Base-by-base conservation (phyloP, 2,113 vertebrate species). In the Brachyhypopomus occidentalis region DNA sequence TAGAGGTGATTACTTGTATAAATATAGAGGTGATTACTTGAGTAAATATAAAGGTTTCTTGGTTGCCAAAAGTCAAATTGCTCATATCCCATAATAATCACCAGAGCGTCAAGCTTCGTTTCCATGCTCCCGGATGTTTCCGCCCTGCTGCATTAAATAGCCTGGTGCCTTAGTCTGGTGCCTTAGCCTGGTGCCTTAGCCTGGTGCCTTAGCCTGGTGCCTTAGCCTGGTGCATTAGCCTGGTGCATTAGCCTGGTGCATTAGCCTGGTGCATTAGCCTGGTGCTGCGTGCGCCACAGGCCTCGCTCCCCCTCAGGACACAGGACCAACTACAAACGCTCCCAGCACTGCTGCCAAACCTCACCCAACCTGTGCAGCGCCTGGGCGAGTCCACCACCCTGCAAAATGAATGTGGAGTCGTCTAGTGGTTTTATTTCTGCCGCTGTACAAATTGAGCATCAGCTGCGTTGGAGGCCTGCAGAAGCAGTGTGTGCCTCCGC, bases 381-480 rank as follows among this genome's bases (percentile, higher is more conserved):
- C 34, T 36, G 0, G 22, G 23, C 17, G 17, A 64, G 63, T 36
- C 38, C 41, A 30, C 5, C 25, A 4, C 23, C 0, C 60, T 48
- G 22, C 9, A 27, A 14, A 63, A 48, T 9, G 12, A 56, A 78
- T 58, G 22, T 38, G 5, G 11, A 58, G 14, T 8, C 19, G n/a
- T 9, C 16, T 7, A 12, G 19, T 41, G 55, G 63, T 55, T 69
- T 78, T 70, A 55, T 70, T 58, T 52, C 36, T 22, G 5, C 9
- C 45, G 14, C 45, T 67, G 20, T 67, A 67, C 23, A 66, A 78
- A 38, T 58, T n/a, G 20, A 69, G 48, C 20, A 17, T 78, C 64
- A 36, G 27, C n/a, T 38, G 5, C 2, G 23, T 48, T 52, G 48
- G 48, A 23, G 48, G 34, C 48, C 63, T 36, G 7, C 45, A 56